These are phyloP conservation scores for Mormyrus iriodes DNA, from an alignment of 2,113 vertebrate species.

Conservation along the genomic window DNA sequence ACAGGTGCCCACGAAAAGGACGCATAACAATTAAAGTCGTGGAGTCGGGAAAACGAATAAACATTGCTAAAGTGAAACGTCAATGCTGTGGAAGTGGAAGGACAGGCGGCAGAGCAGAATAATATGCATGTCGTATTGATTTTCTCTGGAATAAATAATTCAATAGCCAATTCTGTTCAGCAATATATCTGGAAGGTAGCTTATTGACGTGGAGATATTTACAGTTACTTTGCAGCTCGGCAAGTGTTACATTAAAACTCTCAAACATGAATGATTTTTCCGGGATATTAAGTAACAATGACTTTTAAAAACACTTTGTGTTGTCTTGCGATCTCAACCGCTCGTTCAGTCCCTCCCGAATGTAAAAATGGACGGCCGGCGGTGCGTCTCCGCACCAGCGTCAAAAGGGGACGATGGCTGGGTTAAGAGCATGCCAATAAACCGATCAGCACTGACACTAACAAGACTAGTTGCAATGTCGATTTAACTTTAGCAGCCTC, in stretches of 20 bases:
- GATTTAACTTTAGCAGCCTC: not conserved
- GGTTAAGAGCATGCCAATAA: not conserved
- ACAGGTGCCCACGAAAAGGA: not conserved
- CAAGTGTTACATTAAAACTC: not conserved
- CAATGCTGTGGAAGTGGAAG: not conserved
- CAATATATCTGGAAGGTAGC: not conserved
- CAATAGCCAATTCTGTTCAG: not conserved
- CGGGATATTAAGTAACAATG: not conserved
- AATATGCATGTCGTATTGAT: not conserved
- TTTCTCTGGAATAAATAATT: not conserved
- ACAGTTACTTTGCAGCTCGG: not conserved
- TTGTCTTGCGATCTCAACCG: not conserved
- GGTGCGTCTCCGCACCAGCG: not conserved
- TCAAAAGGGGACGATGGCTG: not conserved
- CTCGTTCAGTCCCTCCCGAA: not conserved
- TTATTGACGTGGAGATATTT: not conserved
- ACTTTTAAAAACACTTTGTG: not conserved
- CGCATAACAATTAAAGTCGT: not conserved
- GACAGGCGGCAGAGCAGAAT: not conserved
- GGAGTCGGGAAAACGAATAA: not conserved
- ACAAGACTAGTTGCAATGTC: not conserved
- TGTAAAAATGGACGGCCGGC: too few relatives aligned
- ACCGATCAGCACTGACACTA: not conserved
- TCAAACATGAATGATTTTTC: not conserved
- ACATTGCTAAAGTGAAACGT: not conserved